These are phyloP conservation scores for Trissonchulus sp. DNA, from an alignment of 2,888 invertebrate genomes.

Conservation along the genomic window DNA sequence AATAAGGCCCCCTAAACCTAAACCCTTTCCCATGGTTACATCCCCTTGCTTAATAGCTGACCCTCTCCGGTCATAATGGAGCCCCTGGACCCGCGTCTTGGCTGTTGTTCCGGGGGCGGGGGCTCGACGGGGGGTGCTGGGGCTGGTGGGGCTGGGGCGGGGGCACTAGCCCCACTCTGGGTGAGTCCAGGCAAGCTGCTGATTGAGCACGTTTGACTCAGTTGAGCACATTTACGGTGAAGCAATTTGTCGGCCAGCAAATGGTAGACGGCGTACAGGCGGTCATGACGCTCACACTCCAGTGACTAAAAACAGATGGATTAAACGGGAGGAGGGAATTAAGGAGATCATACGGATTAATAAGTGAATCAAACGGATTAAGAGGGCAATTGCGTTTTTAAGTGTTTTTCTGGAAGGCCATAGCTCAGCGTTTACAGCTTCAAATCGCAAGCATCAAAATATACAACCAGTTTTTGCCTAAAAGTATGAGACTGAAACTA, in stretches of 20 bases:
- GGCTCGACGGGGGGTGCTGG: not conserved
- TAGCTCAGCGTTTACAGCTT: no score
- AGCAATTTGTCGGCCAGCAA: conserved; percentile 33
- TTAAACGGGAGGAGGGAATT: no score
- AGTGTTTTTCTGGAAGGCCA: no score
- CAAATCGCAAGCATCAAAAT: no score
- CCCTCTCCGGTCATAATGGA: conserved; percentile 30
- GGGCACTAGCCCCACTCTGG: not conserved
- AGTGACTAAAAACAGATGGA: conserved; percentile 34
- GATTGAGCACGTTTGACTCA: not conserved
- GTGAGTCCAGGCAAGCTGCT: not conserved
- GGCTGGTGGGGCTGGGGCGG: not conserved
- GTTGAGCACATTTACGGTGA: not conserved
- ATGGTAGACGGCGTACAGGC: conserved; percentile 29
- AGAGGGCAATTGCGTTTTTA: no score
- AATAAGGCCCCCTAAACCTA: no score
- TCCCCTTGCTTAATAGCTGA: no score
- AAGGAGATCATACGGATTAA: no score
- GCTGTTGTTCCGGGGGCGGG: not conserved
- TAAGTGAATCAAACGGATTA: no score
- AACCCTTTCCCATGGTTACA: no score
- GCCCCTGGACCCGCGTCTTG: conserved; percentile 28
- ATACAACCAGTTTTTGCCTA: no score
- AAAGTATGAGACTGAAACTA: no score
- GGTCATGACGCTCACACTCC: conserved; percentile 26